These are phyloP conservation scores for Triplophysa yarkandensis DNA, from an alignment of 2,797 vertebrate genomes.

Conservation along the genomic window DNA sequence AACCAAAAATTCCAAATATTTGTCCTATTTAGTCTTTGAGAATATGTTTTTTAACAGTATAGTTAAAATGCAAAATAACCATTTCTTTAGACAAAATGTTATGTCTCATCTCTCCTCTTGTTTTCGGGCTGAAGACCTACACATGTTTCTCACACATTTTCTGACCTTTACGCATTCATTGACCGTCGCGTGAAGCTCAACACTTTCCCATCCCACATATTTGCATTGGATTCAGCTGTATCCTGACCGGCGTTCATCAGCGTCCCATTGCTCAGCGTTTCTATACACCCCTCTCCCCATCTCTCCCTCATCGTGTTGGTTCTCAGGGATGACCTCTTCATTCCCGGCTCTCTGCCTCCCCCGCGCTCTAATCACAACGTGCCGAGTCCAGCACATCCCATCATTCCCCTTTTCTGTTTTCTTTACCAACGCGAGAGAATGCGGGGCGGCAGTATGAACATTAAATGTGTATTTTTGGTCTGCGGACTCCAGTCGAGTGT, in stretches of 20 bases:
- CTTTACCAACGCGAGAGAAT: slow-evolving; percentile 38
- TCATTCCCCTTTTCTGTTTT: slow-evolving; percentile 42
- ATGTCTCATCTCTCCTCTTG: no score
- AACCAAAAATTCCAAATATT: not conserved
- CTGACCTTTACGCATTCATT: not conserved
- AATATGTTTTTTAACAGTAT: not conserved
- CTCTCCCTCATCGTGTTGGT: slow-evolving; percentile 5
- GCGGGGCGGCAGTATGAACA: slow-evolving; percentile 19
- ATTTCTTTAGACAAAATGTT: no score
- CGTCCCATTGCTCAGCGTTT: slow-evolving; percentile 6
- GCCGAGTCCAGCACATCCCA: slow-evolving; percentile 30
- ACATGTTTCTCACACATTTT: not conserved
- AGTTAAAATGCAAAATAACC: no score
- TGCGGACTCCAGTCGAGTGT: slow-evolving; percentile 49
- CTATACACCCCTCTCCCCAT: slow-evolving; percentile 2
- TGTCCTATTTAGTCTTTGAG: not conserved
- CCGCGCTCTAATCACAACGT: slow-evolving; percentile 25
- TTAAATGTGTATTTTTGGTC: slow-evolving; percentile 45
- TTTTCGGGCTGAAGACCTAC: not conserved
- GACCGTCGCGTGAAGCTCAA: not conserved
- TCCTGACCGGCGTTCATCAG: not conserved
- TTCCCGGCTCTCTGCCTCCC: slow-evolving; percentile 7
- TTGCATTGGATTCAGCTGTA: slow-evolving; percentile 1
- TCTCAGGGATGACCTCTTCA: slow-evolving; percentile 34
- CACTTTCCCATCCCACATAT: not conserved